phyloP scores from a whole-genome alignment of 2,113 vertebrate genomes.

The Pithys albifrons region DNA sequence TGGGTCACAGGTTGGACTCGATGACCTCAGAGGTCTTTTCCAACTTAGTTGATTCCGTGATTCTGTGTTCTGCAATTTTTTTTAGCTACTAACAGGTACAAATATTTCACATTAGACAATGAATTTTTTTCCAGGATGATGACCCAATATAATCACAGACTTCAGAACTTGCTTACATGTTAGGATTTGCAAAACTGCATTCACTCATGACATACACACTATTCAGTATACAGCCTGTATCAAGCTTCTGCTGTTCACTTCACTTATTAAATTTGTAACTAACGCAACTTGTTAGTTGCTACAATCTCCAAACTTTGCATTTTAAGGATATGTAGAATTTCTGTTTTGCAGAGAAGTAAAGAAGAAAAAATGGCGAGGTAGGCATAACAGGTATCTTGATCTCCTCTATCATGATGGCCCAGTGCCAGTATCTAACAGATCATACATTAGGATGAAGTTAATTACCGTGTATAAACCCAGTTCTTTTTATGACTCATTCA shows the following conservation, averaged over 20 bases:
- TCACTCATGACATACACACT: fast-evolving
- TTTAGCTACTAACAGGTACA: neutral
- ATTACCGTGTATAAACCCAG: conserved; percentile 42
- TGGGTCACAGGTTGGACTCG: too few relatives aligned
- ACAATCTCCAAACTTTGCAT: neutral
- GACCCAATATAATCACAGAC: neutral
- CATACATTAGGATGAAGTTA: conserved; percentile 53
- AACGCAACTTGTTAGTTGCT: neutral
- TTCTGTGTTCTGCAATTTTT: neutral
- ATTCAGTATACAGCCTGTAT: neutral
- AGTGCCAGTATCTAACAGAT: conserved; percentile 17
- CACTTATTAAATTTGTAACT: neutral
- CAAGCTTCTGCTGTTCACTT: neutral
- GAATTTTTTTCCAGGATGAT: neutral
- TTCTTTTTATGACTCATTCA: conserved; percentile 57
- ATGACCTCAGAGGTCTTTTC: too few relatives aligned
- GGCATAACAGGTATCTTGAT: neutral
- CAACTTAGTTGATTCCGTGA: too few relatives aligned
- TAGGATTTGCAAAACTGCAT: neutral
- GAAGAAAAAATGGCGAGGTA: neutral
- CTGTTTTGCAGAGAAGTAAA: neutral
- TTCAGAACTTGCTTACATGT: neutral
- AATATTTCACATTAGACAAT: neutral
- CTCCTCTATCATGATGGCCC: neutral
- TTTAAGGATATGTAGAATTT: neutral